phyloP scores from a whole-genome alignment of 1,140 invertebrate species.

The Odontomachus brunneus region DNA sequence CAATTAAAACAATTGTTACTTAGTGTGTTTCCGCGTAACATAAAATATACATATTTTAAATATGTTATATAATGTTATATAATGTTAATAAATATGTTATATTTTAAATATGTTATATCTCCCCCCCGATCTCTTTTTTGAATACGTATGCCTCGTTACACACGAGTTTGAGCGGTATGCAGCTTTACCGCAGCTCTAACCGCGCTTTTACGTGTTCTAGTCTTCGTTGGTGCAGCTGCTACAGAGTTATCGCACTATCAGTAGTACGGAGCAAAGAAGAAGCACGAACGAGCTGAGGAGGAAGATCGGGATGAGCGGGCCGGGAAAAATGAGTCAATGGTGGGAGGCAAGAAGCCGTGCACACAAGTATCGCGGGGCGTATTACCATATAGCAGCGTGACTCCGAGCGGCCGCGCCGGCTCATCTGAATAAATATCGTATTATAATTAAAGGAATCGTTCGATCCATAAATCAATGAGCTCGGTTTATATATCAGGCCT shows the following conservation, averaged over 20 bases:
- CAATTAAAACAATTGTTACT: too few relatives aligned
- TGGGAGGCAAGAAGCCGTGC: slow-evolving; percentile 66
- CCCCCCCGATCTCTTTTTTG: too few relatives aligned
- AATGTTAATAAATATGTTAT: too few relatives aligned
- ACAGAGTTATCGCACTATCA: slow-evolving; percentile 39
- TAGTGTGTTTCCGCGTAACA: too few relatives aligned
- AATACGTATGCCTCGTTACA: background rate
- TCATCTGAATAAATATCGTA: slow-evolving; percentile 86
- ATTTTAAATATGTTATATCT: too few relatives aligned
- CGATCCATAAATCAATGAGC: slow-evolving; percentile 83
- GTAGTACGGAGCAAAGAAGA: slow-evolving; percentile 22
- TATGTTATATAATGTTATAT: too few relatives aligned
- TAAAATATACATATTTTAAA: too few relatives aligned
- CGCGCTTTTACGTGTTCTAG: background rate
- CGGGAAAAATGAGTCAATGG: slow-evolving; percentile 58
- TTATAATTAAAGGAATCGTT: slow-evolving; percentile 86
- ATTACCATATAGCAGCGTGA: slow-evolving; percentile 84
- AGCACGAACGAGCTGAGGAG: too few relatives aligned
- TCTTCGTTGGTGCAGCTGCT: background rate
- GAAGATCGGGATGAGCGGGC: background rate
- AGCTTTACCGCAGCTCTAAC: background rate
- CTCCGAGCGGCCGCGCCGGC: slow-evolving; percentile 75
- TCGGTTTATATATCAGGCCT: slow-evolving; percentile 84
- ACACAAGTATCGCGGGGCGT: slow-evolving; percentile 30
- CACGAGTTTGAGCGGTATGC: background rate